Evolutionary conservation across 2,113 vertebrate genomes (phyloP).

Genomic region (Tachysurus fulvidraco): DNA sequence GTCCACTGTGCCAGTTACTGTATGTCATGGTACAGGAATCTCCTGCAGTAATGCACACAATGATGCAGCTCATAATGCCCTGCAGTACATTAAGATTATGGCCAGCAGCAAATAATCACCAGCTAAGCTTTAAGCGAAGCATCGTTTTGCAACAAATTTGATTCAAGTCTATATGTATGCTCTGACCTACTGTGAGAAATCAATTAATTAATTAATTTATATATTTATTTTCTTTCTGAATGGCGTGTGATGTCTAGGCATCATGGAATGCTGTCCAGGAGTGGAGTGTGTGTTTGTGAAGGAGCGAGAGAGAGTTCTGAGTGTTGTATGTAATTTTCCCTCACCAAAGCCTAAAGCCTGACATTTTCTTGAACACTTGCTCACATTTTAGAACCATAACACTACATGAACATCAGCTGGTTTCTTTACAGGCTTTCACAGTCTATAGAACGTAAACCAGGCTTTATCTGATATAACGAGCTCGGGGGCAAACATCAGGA

Average conservation of each 20-base stretch:
- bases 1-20: conserved; percentile 78
- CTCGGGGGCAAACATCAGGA: not conserved
- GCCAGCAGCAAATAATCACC: conserved; percentile 64
- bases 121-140: not conserved
- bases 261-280: not conserved
- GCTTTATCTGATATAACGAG: not conserved
- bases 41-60: conserved; percentile 78
- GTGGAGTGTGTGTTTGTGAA: not conserved
- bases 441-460: not conserved
- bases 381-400: not conserved
- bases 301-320: not conserved
- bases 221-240: not conserved
- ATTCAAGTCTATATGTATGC: not conserved
- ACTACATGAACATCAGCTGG: not conserved
- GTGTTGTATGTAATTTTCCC: not conserved
- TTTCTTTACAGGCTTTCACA: not conserved
- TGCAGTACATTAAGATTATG: conserved; percentile 83
- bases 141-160: not conserved
- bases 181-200: not conserved
- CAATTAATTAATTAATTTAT: not conserved
- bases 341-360: not conserved
- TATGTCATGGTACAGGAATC: conserved; percentile 81
- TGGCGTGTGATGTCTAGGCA: not conserved
- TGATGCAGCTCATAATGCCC: conserved; percentile 80
- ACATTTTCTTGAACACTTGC: not conserved